Base-by-base conservation (phyloP, 2,888 invertebrate species). In the Aporophyla lueneburgensis region DNA sequence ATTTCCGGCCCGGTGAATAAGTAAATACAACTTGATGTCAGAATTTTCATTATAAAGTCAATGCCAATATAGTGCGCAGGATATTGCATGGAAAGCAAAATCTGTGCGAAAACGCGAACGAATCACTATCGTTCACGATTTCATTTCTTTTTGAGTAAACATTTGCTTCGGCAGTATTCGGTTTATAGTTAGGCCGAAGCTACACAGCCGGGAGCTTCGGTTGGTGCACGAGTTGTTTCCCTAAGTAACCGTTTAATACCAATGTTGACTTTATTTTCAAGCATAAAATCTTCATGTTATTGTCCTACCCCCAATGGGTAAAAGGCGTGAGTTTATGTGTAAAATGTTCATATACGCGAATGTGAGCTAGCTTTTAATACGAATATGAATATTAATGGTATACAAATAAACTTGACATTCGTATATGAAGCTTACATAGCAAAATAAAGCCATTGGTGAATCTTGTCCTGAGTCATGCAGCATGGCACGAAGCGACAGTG, bases 61-160 rank as follows among this genome's bases (percentile, higher is more conserved):
- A 27, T 40, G 58, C 61, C 63, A 74, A 78, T 71, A 72, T 7
- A 33, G 53, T 3, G 43, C 40, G 46, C 65, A 78, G 78, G 74
- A 84, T 84, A 81, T 84, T 84, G 78, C 78, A 19, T 81, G 46
- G n/a, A 78, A 70, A 72, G 66, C 58, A 51, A 68, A 74, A 74
- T 76, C 69, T 65, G 27, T 56, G 54, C 62, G 54, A 58, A n/a
- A 62, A 74, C 19, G 40, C 66, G 66, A 62, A 73, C 49, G 9
- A 70, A 73, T 58, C 49, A 24, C 63, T 43, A 61, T 49, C 56
- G 33, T n/a, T 53, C 56, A 58, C 51, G 10, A 33, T 61, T 78
- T 78, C 21, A 82, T 82, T 21, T 67, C 10, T 56, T 54, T 78
- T 78, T 71, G 21, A 76, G 27, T 54, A 27, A 53, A 67, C 40